A percentile compares a stretch with the other conserved stretches of the same genome.
These are phyloP conservation scores for Yponomeuta sedellus DNA, from an alignment of 2,888 invertebrate species.

Conservation along the genomic window DNA sequence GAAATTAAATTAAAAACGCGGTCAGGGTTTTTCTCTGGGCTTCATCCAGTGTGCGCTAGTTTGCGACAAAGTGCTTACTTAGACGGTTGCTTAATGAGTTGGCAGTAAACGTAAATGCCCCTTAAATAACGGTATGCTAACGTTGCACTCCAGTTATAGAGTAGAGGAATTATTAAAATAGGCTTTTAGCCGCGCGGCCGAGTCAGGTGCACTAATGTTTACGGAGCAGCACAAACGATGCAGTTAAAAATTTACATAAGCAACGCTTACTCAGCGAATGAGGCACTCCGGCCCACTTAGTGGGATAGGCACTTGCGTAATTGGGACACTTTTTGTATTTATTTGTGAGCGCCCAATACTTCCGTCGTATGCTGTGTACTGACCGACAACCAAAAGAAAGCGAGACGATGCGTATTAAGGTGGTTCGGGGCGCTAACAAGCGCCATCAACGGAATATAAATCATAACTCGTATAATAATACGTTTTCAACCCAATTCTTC, in stretches of 20 bases:
- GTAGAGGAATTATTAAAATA: background rate
- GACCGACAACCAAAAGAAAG: too few relatives aligned
- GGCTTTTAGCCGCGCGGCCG: background rate
- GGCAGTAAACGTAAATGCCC: background rate
- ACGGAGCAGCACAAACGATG: background rate
- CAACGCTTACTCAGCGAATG: background rate
- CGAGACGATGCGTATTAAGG: too few relatives aligned
- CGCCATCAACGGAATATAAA: too few relatives aligned
- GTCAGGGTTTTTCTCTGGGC: too few relatives aligned
- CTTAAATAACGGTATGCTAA: background rate
- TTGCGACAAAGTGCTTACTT: background rate
- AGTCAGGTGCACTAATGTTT: background rate
- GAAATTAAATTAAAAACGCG: too few relatives aligned
- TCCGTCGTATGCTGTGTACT: too few relatives aligned
- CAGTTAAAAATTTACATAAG: conserved; percentile 2
- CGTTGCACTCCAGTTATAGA: background rate
- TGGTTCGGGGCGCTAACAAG: too few relatives aligned
- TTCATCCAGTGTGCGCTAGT: too few relatives aligned
- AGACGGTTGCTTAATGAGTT: background rate
- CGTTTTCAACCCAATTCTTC: too few relatives aligned
- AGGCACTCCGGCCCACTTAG: background rate
- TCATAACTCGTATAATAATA: too few relatives aligned
- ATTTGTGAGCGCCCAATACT: background rate
- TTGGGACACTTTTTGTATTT: background rate
- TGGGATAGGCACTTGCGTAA: background rate